Conservation (phyloP, 2,797 vertebrate species). For the Pseudochromis fuscus region DNA sequence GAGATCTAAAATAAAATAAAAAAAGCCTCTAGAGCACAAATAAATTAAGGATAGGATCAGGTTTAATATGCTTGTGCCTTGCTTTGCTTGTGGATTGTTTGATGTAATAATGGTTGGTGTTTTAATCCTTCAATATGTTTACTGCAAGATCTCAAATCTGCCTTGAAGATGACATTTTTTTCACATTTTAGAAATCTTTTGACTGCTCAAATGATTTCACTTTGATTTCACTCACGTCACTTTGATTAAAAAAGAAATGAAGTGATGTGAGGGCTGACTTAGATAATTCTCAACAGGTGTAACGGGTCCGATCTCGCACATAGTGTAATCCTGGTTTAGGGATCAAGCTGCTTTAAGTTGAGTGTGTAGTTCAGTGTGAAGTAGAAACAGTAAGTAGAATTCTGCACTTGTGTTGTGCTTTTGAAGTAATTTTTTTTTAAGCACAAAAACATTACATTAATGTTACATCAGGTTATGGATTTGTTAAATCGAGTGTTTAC, state of each 20-base stretch:
- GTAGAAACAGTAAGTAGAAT: constrained; percentile 28
- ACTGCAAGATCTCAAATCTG: constrained; percentile 40
- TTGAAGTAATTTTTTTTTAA: constrained; percentile 30
- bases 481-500: constrained; percentile 75
- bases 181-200: constrained; percentile 23
- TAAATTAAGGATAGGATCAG: background rate
- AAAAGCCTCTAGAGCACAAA: constrained; percentile 4
- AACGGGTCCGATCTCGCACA: constrained; percentile 44
- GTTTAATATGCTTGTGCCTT: constrained; percentile 40
- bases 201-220: constrained; percentile 34
- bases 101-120: constrained; percentile 34
- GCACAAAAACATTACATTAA: constrained; percentile 41
- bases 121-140: constrained; percentile 27
- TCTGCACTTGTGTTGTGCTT: constrained; percentile 46
- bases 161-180: constrained; percentile 16
- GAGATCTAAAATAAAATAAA: background rate
- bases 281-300: constrained; percentile 42
- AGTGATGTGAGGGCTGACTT: constrained; percentile 34
- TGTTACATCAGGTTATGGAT: constrained; percentile 51
- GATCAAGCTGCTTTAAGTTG: constrained; percentile 63
- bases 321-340: constrained; percentile 57
- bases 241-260: constrained; percentile 35
- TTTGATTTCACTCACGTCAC: constrained; percentile 18
- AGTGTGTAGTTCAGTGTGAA: constrained; percentile 46
- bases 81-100: constrained; percentile 39